A percentile compares a stretch with the other conserved stretches of the same genome.
These are phyloP conservation scores for Erpetoichthys calabaricus DNA, from an alignment of 2,797 vertebrate genomes.

Conservation along the genomic window DNA sequence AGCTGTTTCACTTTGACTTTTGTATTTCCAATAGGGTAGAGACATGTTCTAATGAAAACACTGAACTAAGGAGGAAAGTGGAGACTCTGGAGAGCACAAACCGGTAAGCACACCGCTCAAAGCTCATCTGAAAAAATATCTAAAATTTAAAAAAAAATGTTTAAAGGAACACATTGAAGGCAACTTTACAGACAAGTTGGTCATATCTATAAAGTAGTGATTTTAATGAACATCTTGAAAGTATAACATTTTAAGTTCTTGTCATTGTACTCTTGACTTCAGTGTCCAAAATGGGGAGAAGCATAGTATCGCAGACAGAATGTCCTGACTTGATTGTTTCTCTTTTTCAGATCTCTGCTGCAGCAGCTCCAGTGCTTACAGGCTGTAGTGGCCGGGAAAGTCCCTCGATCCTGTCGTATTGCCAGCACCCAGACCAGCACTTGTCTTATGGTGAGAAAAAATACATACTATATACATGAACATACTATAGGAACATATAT, in stretches of 20 bases:
- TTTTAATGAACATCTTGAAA: no score
- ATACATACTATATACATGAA: background rate
- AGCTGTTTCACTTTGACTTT: no score
- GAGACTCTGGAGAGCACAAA: conserved; percentile 89
- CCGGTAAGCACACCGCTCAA: conserved; percentile 48
- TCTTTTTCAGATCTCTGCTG: conserved; percentile 68
- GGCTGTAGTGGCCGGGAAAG: conserved; percentile 75
- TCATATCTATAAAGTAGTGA: no score
- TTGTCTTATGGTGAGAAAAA: conserved; percentile 83
- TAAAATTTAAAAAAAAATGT: no score
- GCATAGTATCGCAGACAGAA: background rate
- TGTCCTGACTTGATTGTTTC: conserved; percentile 6
- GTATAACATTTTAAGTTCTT: no score
- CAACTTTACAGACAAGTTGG: no score
- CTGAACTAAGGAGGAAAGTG: conserved; percentile 84
- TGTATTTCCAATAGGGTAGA: conserved; percentile 64
- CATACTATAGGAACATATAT: background rate
- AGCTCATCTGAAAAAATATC: background rate
- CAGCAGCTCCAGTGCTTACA: conserved; percentile 93
- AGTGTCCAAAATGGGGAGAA: background rate
- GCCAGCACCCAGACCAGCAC: conserved; percentile 88
- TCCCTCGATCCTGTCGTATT: conserved; percentile 74
- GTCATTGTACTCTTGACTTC: background rate
- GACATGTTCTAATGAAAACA: conserved; percentile 89
- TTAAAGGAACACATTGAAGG: no score